A percentile compares a stretch with the other conserved stretches of the same genome.
phyloP scores from a whole-genome alignment of 2,797 vertebrate species.

The Steatocranus sp. region DNA sequence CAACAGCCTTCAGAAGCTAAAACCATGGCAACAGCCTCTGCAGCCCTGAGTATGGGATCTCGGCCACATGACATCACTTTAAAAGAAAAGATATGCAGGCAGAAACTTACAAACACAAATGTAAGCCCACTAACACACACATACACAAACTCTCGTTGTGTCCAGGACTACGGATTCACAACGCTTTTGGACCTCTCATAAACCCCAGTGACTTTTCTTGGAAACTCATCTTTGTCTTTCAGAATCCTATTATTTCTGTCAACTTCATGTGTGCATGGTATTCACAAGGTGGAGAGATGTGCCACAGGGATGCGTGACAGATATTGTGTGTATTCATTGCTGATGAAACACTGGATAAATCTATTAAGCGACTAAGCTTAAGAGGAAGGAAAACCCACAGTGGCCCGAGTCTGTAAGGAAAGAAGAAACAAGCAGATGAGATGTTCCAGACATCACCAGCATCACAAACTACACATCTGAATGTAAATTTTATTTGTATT shows the following conservation, averaged over 20 bases:
- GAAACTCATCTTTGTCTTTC: background rate
- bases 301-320: background rate
- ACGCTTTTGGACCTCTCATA: background rate
- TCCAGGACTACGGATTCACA: background rate
- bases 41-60: constrained; percentile 50
- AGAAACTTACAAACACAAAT: background rate
- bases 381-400: background rate
- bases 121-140: background rate
- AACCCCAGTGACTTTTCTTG: background rate
- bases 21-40: constrained; percentile 64
- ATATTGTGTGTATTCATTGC: background rate
- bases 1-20: constrained; percentile 49
- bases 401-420: background rate
- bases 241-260: background rate
- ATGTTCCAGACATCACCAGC: background rate
- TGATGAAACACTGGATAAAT: background rate
- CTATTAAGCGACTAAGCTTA: background rate
- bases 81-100: constrained; percentile 1
- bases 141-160: background rate
- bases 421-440: background rate
- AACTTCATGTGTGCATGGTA: background rate
- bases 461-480: background rate
- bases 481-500: background rate
- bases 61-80: constrained; percentile 34
- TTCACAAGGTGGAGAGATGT: background rate